Conservation (phyloP, 2,888 invertebrate genomes). For the Rhamnusium bicolor region DNA sequence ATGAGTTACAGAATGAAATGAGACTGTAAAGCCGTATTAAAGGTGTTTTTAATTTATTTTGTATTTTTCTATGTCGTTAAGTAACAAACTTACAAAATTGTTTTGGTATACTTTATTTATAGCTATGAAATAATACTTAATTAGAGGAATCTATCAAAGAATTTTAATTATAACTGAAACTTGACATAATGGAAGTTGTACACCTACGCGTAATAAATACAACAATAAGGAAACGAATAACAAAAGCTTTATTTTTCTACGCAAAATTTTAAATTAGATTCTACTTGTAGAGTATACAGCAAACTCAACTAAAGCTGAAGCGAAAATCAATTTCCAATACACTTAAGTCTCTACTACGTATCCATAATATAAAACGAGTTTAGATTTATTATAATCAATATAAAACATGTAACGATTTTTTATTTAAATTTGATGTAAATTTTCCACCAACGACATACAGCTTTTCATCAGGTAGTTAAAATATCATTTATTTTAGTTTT, state of each 20-base stretch:
- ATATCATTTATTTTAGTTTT: no score
- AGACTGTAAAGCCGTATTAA: not conserved
- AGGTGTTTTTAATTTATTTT: slow-evolving; percentile 9
- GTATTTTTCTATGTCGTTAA: not conserved
- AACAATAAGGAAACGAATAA: not conserved
- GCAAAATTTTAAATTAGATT: not conserved
- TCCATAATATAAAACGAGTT: not conserved
- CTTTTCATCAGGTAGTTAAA: no score
- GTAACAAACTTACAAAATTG: not conserved
- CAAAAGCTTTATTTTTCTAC: not conserved
- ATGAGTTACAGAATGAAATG: slow-evolving; percentile 5
- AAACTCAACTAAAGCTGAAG: not conserved
- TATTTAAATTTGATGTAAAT: not conserved
- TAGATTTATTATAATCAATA: not conserved
- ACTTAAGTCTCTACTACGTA: not conserved
- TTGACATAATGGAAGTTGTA: not conserved
- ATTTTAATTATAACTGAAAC: not conserved
- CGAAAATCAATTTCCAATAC: not conserved
- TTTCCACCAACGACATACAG: no score
- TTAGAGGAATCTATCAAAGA: not conserved
- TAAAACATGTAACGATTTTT: not conserved
- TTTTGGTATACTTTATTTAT: not conserved
- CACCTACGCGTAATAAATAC: not conserved
- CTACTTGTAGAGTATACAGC: not conserved
- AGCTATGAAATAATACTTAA: not conserved